phyloP scores from a whole-genome alignment of 2,797 vertebrate genomes.

The Triplophysa bombifrons region DNA sequence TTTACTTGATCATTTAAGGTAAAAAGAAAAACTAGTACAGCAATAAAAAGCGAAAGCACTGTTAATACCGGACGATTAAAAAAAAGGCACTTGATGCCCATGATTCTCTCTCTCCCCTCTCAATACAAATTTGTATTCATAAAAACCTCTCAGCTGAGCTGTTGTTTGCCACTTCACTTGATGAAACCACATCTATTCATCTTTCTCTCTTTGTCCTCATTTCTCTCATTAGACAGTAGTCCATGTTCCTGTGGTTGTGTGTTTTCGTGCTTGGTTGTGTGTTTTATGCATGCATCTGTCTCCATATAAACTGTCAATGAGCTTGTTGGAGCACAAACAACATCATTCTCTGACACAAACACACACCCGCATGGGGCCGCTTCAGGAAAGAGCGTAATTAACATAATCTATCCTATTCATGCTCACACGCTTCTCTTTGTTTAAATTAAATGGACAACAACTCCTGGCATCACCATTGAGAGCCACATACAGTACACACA shows the following conservation, averaged over 20 bases:
- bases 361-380: slow-evolving; percentile 10
- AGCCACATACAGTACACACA: slow-evolving; percentile 2
- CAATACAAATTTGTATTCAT: slow-evolving; percentile 7
- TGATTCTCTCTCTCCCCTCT: slow-evolving; percentile 17
- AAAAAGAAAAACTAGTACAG: background rate
- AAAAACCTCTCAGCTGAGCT: slow-evolving; percentile 12
- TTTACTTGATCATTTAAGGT: no score
- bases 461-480: slow-evolving; percentile 11
- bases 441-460: slow-evolving; percentile 32
- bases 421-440: slow-evolving; percentile 29
- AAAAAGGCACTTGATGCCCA: background rate
- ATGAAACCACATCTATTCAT: slow-evolving; percentile 34
- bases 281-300: slow-evolving; percentile 56
- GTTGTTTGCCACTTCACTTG: slow-evolving; percentile 25
- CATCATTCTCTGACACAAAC: slow-evolving; percentile 56
- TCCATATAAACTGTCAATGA: slow-evolving; percentile 66
- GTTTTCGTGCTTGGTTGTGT: background rate
- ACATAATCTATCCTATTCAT: slow-evolving; percentile 46
- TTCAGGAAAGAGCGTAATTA: slow-evolving; percentile 42
- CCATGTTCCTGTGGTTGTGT: slow-evolving; percentile 27
- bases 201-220: slow-evolving; percentile 20
- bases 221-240: slow-evolving; percentile 45
- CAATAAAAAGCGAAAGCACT: background rate
- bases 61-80: background rate
- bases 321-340: slow-evolving; percentile 61